Evolutionary conservation across 2,888 invertebrate genomes (phyloP), one percentile per base, ranked within the genome.

Genomic region (Subacronicta megacephala): DNA sequence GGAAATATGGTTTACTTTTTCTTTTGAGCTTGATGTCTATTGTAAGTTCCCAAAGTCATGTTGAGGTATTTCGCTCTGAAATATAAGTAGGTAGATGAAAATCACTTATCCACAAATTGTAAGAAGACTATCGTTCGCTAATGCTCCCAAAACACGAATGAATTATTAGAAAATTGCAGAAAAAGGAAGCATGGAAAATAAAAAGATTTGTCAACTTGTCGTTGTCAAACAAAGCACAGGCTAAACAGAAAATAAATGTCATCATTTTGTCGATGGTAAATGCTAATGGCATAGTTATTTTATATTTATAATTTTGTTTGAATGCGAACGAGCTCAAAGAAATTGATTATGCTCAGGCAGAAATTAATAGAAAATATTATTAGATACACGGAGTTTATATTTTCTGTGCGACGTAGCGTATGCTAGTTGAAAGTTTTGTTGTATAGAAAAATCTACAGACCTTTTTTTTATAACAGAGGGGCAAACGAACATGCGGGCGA

Each of bases 11-110:
- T 82, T 79, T 81, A 93, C 93, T 93, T 93, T 79, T 92, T 93
- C 75, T 83, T 90, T 60, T 85, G 85, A 36, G 92, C 90, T 80
- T 93, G 93, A 73, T 93, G 93, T 75, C 93, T 90, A 77, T 93
- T 92, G 78, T 93, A 92, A 10, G 92, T 92, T 64, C 93, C 93
- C 72, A 93, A 79, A 84, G 93, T 93, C 93, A 93, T 93, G 69
- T 72, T 87, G 76, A 69, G 54, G 41, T 52, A 42, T 63, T 40
- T n/a, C 15, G 15, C 31, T 40, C 42, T 61, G 57, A 55, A 61
- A 55, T 17, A 36, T 45, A 45, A 43, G 75, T 47, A 54, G 79
- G 76, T 81, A 79, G 71, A 31, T 53, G 7, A 33, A 63, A 62
- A 67, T 42, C 55, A 53, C 35, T 55, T 29, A 13, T 18, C 16